These are phyloP conservation scores for Dugesia japonica DNA, from an alignment of 2,888 invertebrate genomes.

Conservation along the genomic window DNA sequence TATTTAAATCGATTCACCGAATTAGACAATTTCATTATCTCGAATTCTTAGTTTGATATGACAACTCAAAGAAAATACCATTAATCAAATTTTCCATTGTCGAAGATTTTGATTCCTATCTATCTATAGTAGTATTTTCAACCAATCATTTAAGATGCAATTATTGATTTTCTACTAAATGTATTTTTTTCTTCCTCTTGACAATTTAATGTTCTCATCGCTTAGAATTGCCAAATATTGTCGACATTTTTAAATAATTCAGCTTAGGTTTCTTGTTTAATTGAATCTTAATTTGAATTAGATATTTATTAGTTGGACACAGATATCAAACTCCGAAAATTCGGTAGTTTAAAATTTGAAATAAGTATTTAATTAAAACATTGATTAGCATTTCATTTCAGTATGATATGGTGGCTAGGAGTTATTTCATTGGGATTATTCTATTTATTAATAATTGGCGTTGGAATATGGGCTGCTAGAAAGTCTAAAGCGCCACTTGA, in stretches of 20 bases:
- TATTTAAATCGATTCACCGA: no score
- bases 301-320: no score
- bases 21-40: no score
- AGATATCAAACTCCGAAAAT: no score
- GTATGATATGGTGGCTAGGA: constrained; percentile 53
- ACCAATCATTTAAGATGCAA: not conserved
- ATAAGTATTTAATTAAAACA: no score
- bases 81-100: not conserved
- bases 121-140: not conserved
- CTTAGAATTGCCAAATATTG: no score
- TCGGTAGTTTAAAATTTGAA: no score
- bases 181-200: not conserved
- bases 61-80: no score
- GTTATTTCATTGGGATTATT: constrained; percentile 82
- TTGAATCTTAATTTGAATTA: no score
- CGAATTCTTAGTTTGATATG: no score
- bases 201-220: not conserved
- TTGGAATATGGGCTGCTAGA: constrained; percentile 89
- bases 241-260: no score
- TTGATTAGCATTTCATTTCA: not conserved
- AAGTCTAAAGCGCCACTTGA: constrained; percentile 56
- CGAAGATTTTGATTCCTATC: not conserved
- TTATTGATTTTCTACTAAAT: not conserved
- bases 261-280: no score
- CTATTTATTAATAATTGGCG: constrained; percentile 78